A percentile compares a stretch with the other conserved stretches of the same genome.
These are phyloP conservation scores for Dryococelus australis DNA, from an alignment of 2,888 invertebrate genomes.

Conservation along the genomic window DNA sequence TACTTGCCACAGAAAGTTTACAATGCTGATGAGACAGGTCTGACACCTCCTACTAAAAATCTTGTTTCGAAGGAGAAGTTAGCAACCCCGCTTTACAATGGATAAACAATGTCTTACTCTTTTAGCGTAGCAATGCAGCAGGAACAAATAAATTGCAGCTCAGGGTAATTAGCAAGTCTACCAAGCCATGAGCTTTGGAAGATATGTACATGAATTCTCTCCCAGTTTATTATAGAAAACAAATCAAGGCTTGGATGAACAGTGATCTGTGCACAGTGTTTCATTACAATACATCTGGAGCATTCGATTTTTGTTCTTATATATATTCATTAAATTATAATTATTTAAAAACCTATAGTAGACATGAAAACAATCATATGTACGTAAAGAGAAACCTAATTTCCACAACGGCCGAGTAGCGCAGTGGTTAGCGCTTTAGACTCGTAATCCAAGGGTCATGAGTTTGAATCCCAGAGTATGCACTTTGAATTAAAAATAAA, in stretches of 20 bases:
- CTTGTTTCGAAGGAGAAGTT: neutral
- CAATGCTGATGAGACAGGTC: neutral
- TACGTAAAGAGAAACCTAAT: too few relatives aligned
- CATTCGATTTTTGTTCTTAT: too few relatives aligned
- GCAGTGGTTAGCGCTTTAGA: too few relatives aligned
- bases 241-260: conserved; percentile 18
- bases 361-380: too few relatives aligned
- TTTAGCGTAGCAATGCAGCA: conserved; percentile 22
- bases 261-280: neutral
- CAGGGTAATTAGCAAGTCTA: conserved; percentile 21
- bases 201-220: conserved; percentile 28
- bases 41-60: neutral
- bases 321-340: too few relatives aligned
- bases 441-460: too few relatives aligned
- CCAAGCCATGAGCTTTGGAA: conserved; percentile 17
- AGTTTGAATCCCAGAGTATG: too few relatives aligned
- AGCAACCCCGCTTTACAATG: conserved; percentile 3
- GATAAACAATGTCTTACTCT: neutral
- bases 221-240: conserved; percentile 26
- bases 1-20: neutral
- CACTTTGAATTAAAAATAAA: too few relatives aligned
- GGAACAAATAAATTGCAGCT: conserved; percentile 21
- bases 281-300: too few relatives aligned
- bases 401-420: too few relatives aligned
- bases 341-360: too few relatives aligned